A percentile compares a stretch with the other conserved stretches of the same genome.
phyloP scores from a whole-genome alignment of 2,888 invertebrate species.

The Tridacna crocea region DNA sequence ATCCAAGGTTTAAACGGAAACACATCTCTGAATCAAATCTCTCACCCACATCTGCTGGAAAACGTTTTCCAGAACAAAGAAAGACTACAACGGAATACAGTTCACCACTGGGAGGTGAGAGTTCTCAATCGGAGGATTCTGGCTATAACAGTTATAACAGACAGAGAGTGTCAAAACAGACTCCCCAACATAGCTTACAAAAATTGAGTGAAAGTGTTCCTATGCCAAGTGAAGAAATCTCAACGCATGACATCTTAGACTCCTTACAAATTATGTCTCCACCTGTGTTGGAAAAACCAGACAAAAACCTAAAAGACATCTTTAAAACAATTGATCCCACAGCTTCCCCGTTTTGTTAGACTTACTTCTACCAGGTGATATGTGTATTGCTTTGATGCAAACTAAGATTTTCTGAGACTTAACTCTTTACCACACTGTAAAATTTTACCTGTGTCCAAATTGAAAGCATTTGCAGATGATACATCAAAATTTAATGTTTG shows the following conservation, averaged over 20 bases:
- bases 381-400: too few relatives aligned
- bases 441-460: too few relatives aligned
- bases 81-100: conserved; percentile 82
- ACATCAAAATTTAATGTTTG: too few relatives aligned
- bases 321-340: conserved; percentile 85
- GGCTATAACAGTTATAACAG: conserved; percentile 80
- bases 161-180: conserved; percentile 61
- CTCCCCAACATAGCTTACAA: conserved; percentile 30
- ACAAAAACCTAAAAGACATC: conserved; percentile 81
- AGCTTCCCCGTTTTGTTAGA: conserved; percentile 84
- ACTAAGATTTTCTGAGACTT: too few relatives aligned
- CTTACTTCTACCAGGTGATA: too few relatives aligned
- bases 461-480: too few relatives aligned
- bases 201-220: conserved; percentile 41
- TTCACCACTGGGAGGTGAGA: conserved; percentile 80
- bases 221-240: conserved; percentile 45
- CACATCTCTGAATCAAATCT: conserved; percentile 53
- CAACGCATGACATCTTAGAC: conserved; percentile 56
- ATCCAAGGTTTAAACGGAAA: conserved; percentile 82
- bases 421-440: too few relatives aligned
- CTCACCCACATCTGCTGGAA: conserved; percentile 46
- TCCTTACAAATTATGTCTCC: conserved; percentile 59
- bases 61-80: conserved; percentile 68
- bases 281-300: conserved; percentile 56
- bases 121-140: conserved; percentile 63